Base-by-base conservation (phyloP, 2,797 vertebrate genomes). In the Rhadinocentrus ornatus region DNA sequence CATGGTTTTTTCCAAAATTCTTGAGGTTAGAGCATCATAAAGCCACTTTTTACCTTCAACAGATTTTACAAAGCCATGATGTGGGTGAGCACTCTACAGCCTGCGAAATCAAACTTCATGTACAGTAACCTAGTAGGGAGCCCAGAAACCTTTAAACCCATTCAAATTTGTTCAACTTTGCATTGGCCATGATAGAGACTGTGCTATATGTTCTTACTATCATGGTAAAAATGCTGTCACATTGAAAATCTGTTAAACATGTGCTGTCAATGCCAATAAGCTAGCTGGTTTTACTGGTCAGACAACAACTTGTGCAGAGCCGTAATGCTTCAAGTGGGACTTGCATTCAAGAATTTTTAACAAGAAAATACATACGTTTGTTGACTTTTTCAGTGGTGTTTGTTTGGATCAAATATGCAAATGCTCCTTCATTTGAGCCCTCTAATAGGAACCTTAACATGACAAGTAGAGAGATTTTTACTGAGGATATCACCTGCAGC, bases 401-500 rank as follows among this genome's bases (percentile, higher is more conserved):
- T 18, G 20, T 66, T 55, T 39, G 24, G 4, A 54, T 56, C 48
- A 32, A 16, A 67, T 82, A 86, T 90, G 82, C 84, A 87, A 90
- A 87, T 85, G 48, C 58, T 54, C 66, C 75, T 85, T 84, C 82
- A 66, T 77, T 34, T 59, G 34, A 35, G 69, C 69, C 76, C 82
- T 90, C 84, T 87, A 82, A 77, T 77, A 77, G 75, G 63, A 71
- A 81, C 85, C 68, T 83, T 90, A 86, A 73, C 75, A 57, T 59
- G 83, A 83, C 85, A 83, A 80, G 73, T 80, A 77, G 75, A 87
- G 81, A 88, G 86, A 85, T 75, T 93, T 84, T 92, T 83, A 89
- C 77, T 71, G 86, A 89, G 70, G 26, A 1, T 48, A 70, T 85
- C 92, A 93, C 91, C 88, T 93, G 91, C 80, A 82, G 85, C 78